Base-by-base conservation (phyloP, 1,140 invertebrate genomes). In the Alviniconcha marisindica region DNA sequence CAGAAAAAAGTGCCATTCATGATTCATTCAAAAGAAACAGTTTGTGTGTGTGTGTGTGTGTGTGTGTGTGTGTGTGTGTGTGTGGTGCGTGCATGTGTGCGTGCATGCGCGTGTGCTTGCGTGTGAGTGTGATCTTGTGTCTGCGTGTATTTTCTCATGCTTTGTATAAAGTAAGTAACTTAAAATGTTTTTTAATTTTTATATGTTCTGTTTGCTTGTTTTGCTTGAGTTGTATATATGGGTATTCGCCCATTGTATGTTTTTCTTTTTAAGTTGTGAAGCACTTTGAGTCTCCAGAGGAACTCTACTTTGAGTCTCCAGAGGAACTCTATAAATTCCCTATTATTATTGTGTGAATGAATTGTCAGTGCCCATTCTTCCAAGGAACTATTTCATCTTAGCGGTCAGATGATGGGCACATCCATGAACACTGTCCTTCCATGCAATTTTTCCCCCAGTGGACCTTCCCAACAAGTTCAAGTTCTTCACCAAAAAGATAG, bases 1-100 rank as follows among this genome's bases (percentile, higher is more conserved):
- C n/a, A n/a, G n/a, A n/a, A n/a, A n/a, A n/a, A n/a, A n/a, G n/a
- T n/a, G n/a, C n/a, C n/a, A n/a, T n/a, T n/a, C n/a, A n/a, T n/a
- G n/a, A n/a, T n/a, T n/a, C n/a, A n/a, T n/a, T n/a, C n/a, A n/a
- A n/a, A n/a, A n/a, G n/a, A n/a, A n/a, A n/a, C n/a, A n/a, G n/a
- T 93, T 92, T 83, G 88, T 94, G 93, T 97, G 87, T 95, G 5
- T 69, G 24, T 77, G 42, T 77, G 28, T 77, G 10, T 4, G 24
- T 71, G 66, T 5, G 69, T 71, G 69, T 71, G 7, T 71, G 69
- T 71, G 18, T 21, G 38, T 71, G 1, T 36, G 5, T 71, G 1
- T n/a, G 33, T 14, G 2, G 2, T 69, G 2, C 33, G n/a, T 69
- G 63, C 3, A 18, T 48, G 4, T 31, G 33, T 21, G n/a, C 12